These are phyloP conservation scores for Tholera decimalis DNA, from an alignment of 2,888 invertebrate genomes.

Conservation along the genomic window DNA sequence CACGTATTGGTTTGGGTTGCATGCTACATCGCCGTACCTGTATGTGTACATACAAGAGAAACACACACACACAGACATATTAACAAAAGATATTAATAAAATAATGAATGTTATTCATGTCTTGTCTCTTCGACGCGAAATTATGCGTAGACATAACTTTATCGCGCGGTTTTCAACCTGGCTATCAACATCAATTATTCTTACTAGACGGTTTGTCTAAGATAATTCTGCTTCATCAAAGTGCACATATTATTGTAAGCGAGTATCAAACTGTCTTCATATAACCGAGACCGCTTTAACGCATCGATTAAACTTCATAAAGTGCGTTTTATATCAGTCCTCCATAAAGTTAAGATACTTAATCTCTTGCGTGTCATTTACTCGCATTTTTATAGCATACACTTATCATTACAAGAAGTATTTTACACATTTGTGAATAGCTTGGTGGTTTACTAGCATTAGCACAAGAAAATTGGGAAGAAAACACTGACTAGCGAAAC, in stretches of 20 bases:
- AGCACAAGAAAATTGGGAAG: no score
- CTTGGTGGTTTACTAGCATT: background rate
- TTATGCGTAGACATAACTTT: no score
- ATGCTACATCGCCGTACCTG: no score
- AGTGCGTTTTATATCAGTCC: constrained; percentile 50
- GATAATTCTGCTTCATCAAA: constrained; percentile 11
- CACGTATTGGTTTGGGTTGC: no score
- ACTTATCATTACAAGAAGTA: constrained; percentile 29
- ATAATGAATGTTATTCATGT: background rate
- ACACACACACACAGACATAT: no score
- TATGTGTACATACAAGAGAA: no score
- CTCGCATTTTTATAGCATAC: constrained; percentile 39
- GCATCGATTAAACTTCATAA: constrained; percentile 31
- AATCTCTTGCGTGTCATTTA: constrained; percentile 17
- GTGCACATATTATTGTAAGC: background rate
- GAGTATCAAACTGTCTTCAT: background rate
- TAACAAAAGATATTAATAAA: no score
- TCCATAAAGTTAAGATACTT: constrained; percentile 28
- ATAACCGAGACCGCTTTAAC: constrained; percentile 28
- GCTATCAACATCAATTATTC: background rate
- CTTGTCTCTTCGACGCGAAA: background rate
- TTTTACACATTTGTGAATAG: constrained; percentile 19
- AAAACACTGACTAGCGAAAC: no score
- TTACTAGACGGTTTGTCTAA: constrained; percentile 10
- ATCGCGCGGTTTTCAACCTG: background rate